Evolutionary conservation across 2,888 invertebrate genomes (phyloP).

Genomic region (Hesperia comma): DNA sequence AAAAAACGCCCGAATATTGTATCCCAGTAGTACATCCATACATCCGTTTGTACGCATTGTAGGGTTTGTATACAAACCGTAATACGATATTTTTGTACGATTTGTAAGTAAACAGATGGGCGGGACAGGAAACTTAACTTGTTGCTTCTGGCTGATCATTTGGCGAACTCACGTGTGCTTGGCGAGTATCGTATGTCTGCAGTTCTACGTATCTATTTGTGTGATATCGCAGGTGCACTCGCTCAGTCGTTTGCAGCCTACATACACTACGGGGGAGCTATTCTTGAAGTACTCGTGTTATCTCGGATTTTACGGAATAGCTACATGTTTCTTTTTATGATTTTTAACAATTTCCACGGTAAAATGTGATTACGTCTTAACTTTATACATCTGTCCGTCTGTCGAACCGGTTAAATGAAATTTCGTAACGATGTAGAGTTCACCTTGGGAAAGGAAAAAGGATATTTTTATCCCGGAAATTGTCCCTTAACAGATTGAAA

Average conservation of each 20-base stretch:
- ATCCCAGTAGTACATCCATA: conserved; percentile 56
- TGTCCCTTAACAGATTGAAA: too few species aligned
- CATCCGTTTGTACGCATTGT: conserved; percentile 61
- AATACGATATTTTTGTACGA: conserved; percentile 78
- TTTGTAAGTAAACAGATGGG: conserved; percentile 77
- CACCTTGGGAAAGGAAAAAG: too few species aligned
- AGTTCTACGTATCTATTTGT: conserved; percentile 49
- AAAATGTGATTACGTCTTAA: too few species aligned
- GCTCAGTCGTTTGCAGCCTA: background rate
- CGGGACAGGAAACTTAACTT: conserved; percentile 80
- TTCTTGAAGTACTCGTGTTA: background rate
- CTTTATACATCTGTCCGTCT: too few species aligned
- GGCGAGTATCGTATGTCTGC: conserved; percentile 53
- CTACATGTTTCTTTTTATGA: background rate
- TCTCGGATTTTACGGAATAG: background rate
- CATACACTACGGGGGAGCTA: too few species aligned
- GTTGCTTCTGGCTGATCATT: conserved; percentile 67
- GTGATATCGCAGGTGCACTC: conserved; percentile 54
- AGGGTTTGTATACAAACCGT: conserved; percentile 60
- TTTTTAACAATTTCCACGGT: too few species aligned
- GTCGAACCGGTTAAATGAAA: too few species aligned
- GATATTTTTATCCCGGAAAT: too few species aligned
- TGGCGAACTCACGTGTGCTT: conserved; percentile 58
- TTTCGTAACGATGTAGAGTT: too few species aligned
- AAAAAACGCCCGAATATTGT: too few species aligned